These are phyloP conservation scores for Mustela nigripes DNA, from an alignment of 2,113 vertebrate species.

Conservation along the genomic window DNA sequence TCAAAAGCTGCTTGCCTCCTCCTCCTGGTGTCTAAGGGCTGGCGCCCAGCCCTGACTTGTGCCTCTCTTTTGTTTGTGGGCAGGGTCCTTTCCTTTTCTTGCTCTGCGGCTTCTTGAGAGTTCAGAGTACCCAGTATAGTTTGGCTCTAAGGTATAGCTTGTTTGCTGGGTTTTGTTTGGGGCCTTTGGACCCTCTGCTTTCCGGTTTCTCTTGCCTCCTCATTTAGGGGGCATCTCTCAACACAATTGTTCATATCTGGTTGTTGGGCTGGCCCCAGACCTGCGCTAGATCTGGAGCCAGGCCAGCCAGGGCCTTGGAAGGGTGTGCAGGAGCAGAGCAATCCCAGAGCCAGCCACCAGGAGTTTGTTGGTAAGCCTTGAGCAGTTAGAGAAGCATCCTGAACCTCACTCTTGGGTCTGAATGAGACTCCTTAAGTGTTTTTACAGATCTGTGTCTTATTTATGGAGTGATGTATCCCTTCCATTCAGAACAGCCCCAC, in stretches of 20 bases:
- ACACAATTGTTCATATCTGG: conserved; percentile 19
- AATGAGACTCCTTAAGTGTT: conserved; percentile 67
- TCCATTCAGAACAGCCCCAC: conserved; percentile 72
- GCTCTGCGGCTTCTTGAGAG: not conserved
- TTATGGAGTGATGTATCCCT: conserved; percentile 75
- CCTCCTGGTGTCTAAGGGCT: not conserved
- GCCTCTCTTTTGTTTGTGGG: not conserved
- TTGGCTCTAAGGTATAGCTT: conserved; percentile 51
- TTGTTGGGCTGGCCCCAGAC: not conserved
- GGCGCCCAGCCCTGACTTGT: not conserved
- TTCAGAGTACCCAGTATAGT: conserved; percentile 18
- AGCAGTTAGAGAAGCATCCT: conserved; percentile 31
- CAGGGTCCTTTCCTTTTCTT: conserved; percentile 11
- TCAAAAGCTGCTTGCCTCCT: conserved; percentile 34
- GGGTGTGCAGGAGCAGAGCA: not conserved
- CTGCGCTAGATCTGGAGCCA: conserved; percentile 29
- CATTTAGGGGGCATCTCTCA: conserved; percentile 24
- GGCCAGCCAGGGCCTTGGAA: not conserved
- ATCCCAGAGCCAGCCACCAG: not conserved
- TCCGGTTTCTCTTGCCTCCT: conserved; percentile 61
- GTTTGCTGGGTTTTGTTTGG: conserved; percentile 34
- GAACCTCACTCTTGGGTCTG: conserved; percentile 58
- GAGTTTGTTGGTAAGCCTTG: conserved; percentile 19
- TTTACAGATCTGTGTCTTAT: conserved; percentile 75
- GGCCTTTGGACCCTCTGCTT: conserved; percentile 50